Conservation (phyloP, 1,140 invertebrate species). For the Battus philenor region DNA sequence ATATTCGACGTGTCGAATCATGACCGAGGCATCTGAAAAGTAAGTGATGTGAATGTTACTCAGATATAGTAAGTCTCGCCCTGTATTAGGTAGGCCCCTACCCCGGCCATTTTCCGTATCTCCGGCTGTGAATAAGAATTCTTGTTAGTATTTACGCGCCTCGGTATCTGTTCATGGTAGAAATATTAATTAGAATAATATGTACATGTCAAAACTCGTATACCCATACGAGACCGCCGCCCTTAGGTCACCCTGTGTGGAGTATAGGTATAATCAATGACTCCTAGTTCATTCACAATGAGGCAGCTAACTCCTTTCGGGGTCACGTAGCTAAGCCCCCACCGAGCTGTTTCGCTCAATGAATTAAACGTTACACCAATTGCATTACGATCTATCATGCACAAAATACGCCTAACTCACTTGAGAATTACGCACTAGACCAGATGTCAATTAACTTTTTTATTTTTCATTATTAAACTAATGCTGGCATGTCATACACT, state of each 20-base stretch:
- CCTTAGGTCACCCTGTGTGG: constrained; percentile 54
- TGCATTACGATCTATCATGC: constrained; percentile 7
- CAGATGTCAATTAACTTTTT: too few relatives aligned
- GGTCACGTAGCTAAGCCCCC: constrained; percentile 55
- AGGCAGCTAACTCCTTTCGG: constrained; percentile 54
- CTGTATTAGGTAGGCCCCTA: constrained; percentile 63
- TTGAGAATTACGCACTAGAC: too few relatives aligned
- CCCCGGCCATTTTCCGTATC: constrained; percentile 69
- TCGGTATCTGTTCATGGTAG: constrained; percentile 12
- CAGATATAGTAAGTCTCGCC: constrained; percentile 55
- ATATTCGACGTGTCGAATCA: constrained; percentile 83
- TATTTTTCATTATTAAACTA: too few relatives aligned
- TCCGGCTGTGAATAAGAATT: constrained; percentile 38
- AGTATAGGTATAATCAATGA: constrained; percentile 69
- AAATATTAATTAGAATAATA: constrained; percentile 21
- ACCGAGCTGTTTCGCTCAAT: constrained; percentile 47
- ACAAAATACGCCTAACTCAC: constrained; percentile 14
- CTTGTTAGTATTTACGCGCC: constrained; percentile 31
- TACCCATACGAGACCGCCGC: constrained; percentile 60
- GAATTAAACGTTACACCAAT: constrained; percentile 27
- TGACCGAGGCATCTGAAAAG: constrained; percentile 86
- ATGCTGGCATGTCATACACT: too few relatives aligned
- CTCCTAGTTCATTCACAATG: constrained; percentile 70
- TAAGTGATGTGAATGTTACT: constrained; percentile 71
- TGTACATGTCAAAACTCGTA: constrained; percentile 24